Conservation (phyloP, 2,113 vertebrate species). For the Crotophaga sulcirostris region DNA sequence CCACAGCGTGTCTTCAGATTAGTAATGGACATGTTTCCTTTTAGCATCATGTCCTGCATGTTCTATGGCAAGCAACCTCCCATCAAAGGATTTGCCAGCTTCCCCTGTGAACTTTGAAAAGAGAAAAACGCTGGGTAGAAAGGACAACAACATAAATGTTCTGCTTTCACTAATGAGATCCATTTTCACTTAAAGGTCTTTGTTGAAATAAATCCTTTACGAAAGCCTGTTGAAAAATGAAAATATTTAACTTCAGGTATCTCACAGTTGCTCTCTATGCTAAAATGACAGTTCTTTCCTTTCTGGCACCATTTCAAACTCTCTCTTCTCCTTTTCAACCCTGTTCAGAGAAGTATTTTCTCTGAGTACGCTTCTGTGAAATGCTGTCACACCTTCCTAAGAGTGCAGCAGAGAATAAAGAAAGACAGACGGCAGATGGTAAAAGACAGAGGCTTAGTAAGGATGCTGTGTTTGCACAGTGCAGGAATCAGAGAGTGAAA, state of each 20-base stretch:
- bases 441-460: background rate
- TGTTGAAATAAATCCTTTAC: background rate
- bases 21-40: background rate
- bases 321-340: background rate
- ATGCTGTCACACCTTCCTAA: background rate
- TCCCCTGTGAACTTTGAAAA: background rate
- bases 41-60: background rate
- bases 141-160: background rate
- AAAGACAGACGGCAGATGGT: background rate
- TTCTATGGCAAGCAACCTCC: background rate
- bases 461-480: background rate
- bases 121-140: background rate
- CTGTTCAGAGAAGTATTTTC: background rate
- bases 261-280: background rate
- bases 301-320: background rate
- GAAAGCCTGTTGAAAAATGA: background rate
- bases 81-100: background rate
- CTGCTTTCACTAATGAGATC: background rate
- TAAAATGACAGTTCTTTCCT: background rate
- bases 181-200: background rate
- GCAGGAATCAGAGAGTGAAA: background rate
- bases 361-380: background rate
- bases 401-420: background rate
- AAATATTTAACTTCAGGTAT: background rate
- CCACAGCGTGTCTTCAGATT: background rate